Conservation (phyloP, 2,888 invertebrate genomes). For the Ypsolopha scabrella region DNA sequence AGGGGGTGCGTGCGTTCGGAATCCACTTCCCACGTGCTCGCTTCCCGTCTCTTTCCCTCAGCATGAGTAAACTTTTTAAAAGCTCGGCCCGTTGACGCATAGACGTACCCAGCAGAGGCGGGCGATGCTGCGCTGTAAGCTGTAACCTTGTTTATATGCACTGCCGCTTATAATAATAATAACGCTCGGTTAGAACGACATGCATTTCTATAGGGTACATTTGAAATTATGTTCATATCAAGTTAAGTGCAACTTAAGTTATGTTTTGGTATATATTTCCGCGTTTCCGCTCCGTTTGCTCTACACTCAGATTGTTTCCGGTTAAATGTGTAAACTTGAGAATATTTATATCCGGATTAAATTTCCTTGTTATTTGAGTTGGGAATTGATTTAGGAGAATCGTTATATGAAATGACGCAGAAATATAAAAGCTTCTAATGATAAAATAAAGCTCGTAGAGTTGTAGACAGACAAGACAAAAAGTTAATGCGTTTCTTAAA, state of each 20-base stretch:
- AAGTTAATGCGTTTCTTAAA: constrained; percentile 51
- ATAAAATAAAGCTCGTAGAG: not conserved
- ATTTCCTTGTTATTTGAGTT: not conserved
- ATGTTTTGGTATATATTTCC: constrained; percentile 30
- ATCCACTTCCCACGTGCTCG: constrained; percentile 67
- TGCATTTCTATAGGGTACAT: constrained; percentile 38
- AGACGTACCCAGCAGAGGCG: constrained; percentile 46
- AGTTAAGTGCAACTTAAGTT: constrained; percentile 31
- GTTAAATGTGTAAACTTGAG: constrained; percentile 10
- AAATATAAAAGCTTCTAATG: not conserved
- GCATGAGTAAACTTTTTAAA: constrained; percentile 68
- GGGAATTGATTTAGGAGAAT: not conserved
- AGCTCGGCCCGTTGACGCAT: constrained; percentile 56
- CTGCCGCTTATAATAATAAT: constrained; percentile 65
- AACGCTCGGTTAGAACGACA: constrained; percentile 51
- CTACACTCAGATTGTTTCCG: not conserved
- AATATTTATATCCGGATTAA: not conserved
- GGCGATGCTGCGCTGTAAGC: constrained; percentile 54
- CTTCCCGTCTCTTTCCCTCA: constrained; percentile 57
- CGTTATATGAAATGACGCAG: not conserved
- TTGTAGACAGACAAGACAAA: constrained; percentile 13
- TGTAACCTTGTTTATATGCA: constrained; percentile 64
- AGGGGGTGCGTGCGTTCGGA: constrained; percentile 67
- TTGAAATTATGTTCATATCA: constrained; percentile 25
- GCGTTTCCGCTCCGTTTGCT: constrained; percentile 34